A percentile compares a stretch with the other conserved stretches of the same genome.
phyloP scores from a whole-genome alignment of 1,140 invertebrate genomes.

The Dermatophagoides farinae region DNA sequence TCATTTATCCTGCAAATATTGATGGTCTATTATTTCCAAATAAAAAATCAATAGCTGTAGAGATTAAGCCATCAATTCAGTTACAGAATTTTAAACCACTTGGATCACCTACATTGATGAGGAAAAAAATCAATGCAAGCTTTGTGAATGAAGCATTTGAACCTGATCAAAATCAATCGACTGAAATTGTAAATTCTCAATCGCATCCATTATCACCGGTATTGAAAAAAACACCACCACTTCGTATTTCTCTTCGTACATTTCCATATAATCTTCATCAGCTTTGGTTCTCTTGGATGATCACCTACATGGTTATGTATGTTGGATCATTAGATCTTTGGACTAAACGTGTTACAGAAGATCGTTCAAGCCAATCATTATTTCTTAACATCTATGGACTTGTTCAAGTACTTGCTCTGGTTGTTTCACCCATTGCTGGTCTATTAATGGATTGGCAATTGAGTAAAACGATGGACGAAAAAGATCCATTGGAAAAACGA shows the following conservation, averaged over 20 bases:
- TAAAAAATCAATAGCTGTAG: not conserved
- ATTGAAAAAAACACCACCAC: conserved; percentile 2
- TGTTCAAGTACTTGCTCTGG: conserved; percentile 16
- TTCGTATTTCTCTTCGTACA: conserved; percentile 13
- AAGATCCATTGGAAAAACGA: conserved; percentile 15
- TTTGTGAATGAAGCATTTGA: not conserved
- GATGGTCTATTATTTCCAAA: not conserved
- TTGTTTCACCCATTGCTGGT: conserved; percentile 17
- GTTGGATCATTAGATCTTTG: conserved; percentile 19
- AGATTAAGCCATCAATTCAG: conserved; percentile 1
- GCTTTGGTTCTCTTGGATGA: conserved; percentile 20
- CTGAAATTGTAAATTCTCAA: not conserved
- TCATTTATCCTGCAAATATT: not conserved
- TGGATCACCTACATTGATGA: not conserved
- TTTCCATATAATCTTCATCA: conserved; percentile 17
- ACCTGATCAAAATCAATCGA: not conserved
- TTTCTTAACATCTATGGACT: conserved; percentile 18
- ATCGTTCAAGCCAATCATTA: conserved; percentile 5
- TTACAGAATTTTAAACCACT: conserved; percentile 10
- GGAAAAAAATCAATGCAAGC: not conserved
- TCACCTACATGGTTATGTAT: conserved; percentile 20
- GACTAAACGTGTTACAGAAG: conserved; percentile 13
- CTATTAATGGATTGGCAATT: conserved; percentile 18
- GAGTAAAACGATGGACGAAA: conserved; percentile 5
- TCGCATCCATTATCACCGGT: not conserved